These are phyloP conservation scores for Scyliorhinus canicula DNA, from an alignment of 2,797 vertebrate genomes.

Conservation along the genomic window DNA sequence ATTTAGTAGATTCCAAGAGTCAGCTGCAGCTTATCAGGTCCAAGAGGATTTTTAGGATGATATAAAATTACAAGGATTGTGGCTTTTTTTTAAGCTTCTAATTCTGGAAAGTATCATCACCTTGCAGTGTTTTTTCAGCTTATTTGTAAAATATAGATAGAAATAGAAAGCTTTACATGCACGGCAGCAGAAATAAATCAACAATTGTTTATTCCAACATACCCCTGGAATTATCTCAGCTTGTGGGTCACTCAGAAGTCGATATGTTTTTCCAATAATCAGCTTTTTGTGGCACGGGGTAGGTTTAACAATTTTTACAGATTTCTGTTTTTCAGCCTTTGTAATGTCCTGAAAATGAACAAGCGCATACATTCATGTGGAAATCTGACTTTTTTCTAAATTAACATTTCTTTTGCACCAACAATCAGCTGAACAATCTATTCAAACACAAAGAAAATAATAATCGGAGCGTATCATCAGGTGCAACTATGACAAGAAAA, in stretches of 20 bases:
- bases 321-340: constrained; percentile 62
- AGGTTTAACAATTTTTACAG: constrained; percentile 70
- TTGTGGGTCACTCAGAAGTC: constrained; percentile 67
- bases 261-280: constrained; percentile 65
- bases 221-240: constrained; percentile 75
- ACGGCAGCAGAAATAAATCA: not conserved
- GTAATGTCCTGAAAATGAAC: constrained; percentile 63
- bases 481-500: not conserved
- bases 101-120: not conserved
- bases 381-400: not conserved
- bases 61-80: not conserved
- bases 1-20: not conserved
- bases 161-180: not conserved
- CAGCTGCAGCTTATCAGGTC: not conserved
- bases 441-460: not conserved
- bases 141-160: not conserved
- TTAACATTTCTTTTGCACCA: not conserved
- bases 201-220: constrained; percentile 33
- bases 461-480: not conserved
- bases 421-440: not conserved
- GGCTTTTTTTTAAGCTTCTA: not conserved
- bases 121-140: not conserved
- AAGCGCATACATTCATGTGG: accelerated
- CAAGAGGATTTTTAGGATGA: not conserved
- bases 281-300: constrained; percentile 67